A percentile compares a stretch with the other conserved stretches of the same genome.
Conservation (phyloP, 1,140 invertebrate genomes). For the Homalodisca vitripennis region DNA sequence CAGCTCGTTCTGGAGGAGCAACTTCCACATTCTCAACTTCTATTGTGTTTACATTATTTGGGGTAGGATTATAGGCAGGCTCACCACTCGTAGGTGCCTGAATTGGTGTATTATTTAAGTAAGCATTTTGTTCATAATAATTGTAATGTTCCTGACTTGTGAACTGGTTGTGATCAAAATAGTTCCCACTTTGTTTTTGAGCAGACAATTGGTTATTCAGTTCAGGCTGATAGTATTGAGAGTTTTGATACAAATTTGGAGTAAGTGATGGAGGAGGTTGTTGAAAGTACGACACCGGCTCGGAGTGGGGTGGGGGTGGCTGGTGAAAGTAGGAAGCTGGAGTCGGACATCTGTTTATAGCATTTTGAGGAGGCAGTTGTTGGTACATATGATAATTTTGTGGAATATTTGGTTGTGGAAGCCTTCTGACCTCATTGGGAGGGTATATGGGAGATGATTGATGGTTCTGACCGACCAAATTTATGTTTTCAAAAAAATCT, state of each 20-base stretch:
- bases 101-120: background rate
- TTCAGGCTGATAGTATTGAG: conserved; percentile 13
- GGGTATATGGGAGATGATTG: background rate
- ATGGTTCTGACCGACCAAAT: conserved; percentile 28
- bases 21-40: conserved; percentile 41
- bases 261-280: conserved; percentile 27
- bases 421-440: background rate
- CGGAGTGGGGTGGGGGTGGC: conserved; percentile 1
- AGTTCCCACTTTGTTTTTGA: background rate
- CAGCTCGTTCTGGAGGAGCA: conserved; percentile 35
- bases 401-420: background rate
- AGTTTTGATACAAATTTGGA: background rate
- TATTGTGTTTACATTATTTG: background rate
- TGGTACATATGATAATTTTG: background rate
- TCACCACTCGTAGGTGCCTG: no score
- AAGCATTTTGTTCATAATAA: conserved; percentile 7
- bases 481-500: conserved; percentile 32
- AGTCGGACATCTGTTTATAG: conserved; percentile 1
- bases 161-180: conserved; percentile 5
- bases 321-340: background rate
- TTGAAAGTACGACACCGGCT: conserved; percentile 4
- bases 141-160: background rate
- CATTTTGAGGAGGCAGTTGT: background rate
- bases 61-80: no score
- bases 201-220: background rate